Evolutionary conservation across 2,888 invertebrate genomes (phyloP).

Genomic region (Agrochola lychnidis): DNA sequence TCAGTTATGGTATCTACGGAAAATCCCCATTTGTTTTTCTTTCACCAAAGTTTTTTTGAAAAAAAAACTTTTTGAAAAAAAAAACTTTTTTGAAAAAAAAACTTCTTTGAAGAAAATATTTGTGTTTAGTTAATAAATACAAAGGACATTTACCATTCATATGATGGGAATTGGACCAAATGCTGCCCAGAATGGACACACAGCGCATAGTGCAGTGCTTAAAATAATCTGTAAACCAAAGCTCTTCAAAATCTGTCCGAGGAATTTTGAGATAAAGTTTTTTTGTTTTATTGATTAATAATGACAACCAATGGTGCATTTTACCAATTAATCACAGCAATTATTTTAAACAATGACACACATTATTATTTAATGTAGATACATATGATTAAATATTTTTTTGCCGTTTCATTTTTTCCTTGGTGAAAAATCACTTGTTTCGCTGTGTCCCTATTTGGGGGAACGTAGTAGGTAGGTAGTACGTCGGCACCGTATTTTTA

Average conservation of each 20-base stretch:
- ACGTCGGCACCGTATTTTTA: not conserved
- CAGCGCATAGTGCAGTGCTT: not conserved
- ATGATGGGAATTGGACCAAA: not conserved
- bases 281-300: not conserved
- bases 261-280: not conserved
- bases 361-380: not conserved
- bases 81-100: not conserved
- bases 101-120: no score
- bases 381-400: not conserved
- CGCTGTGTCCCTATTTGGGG: not conserved
- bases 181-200: not conserved
- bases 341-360: not conserved
- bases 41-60: not conserved
- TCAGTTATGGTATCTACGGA: no score
- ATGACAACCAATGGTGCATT: not conserved
- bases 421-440: not conserved
- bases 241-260: not conserved
- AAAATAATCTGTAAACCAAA: not conserved
- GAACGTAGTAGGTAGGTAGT: no score
- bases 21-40: not conserved
- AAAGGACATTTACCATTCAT: not conserved
- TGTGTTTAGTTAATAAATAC: no score
- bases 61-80: not conserved
- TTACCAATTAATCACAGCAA: not conserved
- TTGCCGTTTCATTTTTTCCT: not conserved